Evolutionary conservation across 2,113 vertebrate species (phyloP).

Genomic region (Pipra filicauda): DNA sequence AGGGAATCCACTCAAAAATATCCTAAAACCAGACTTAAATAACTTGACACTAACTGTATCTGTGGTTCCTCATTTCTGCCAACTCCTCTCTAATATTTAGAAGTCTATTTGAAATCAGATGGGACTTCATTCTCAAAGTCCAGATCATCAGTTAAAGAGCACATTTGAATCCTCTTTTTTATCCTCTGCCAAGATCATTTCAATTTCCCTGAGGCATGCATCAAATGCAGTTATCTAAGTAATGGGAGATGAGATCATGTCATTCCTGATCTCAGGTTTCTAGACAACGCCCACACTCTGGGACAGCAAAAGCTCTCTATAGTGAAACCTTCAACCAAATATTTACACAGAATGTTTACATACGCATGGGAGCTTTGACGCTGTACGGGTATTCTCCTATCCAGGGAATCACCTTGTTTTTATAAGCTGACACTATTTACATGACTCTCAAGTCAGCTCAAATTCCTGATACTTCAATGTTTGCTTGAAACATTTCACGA

Average conservation of each 20-base stretch:
- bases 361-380: slow-evolving; percentile 44
- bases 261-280: slow-evolving; percentile 66
- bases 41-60: slow-evolving; percentile 60
- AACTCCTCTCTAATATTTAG: slow-evolving; percentile 63
- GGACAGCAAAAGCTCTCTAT: slow-evolving; percentile 40
- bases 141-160: slow-evolving; percentile 61
- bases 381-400: slow-evolving; percentile 15
- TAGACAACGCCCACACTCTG: slow-evolving; percentile 56
- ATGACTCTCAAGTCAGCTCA: slow-evolving; percentile 62
- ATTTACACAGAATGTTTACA: slow-evolving; percentile 63
- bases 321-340: slow-evolving; percentile 58
- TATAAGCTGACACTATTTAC: slow-evolving; percentile 67
- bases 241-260: slow-evolving; percentile 62
- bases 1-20: slow-evolving; percentile 34
- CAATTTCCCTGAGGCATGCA: slow-evolving; percentile 57
- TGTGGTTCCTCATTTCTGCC: slow-evolving; percentile 62
- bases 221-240: slow-evolving; percentile 66
- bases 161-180: slow-evolving; percentile 61
- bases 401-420: slow-evolving; percentile 67
- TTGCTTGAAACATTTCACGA: slow-evolving; percentile 55
- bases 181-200: slow-evolving; percentile 61
- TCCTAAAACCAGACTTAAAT: slow-evolving; percentile 57
- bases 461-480: slow-evolving; percentile 58
- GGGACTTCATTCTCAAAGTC: slow-evolving; percentile 60
- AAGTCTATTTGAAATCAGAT: slow-evolving; percentile 68